These are phyloP conservation scores for Andricus grossulariae DNA, from an alignment of 1,140 invertebrate species.

Conservation along the genomic window DNA sequence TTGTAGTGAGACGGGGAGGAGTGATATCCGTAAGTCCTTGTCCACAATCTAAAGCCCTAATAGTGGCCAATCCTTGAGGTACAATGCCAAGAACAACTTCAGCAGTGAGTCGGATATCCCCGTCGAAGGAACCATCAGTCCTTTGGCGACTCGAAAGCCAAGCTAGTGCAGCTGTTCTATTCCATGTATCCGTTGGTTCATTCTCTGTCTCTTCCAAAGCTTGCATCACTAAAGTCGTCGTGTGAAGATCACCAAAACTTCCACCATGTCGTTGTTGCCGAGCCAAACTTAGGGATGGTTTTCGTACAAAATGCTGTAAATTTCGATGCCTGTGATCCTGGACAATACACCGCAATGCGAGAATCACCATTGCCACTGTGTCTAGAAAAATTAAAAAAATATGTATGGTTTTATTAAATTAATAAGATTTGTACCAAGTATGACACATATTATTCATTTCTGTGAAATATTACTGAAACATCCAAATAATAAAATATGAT, in stretches of 20 bases:
- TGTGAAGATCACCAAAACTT: slow-evolving; percentile 88
- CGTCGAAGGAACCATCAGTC: slow-evolving; percentile 86
- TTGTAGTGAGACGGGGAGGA: slow-evolving; percentile 59
- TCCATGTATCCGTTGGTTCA: slow-evolving; percentile 82
- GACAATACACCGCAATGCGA: slow-evolving; percentile 89
- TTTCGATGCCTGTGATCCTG: slow-evolving; percentile 88
- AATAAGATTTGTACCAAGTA: neutral
- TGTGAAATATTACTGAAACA: too few relatives aligned
- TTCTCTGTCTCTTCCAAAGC: slow-evolving; percentile 84
- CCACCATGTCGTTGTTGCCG: slow-evolving; percentile 86
- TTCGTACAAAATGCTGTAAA: slow-evolving; percentile 84
- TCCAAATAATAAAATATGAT: too few relatives aligned
- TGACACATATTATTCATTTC: neutral
- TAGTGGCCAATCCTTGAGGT: slow-evolving; percentile 80
- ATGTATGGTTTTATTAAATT: neutral
- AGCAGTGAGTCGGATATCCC: slow-evolving; percentile 83
- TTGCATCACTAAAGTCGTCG: slow-evolving; percentile 87
- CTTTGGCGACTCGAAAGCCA: slow-evolving; percentile 85
- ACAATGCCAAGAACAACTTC: slow-evolving; percentile 85
- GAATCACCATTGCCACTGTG: slow-evolving; percentile 88
- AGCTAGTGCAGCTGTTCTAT: slow-evolving; percentile 83
- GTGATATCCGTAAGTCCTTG: slow-evolving; percentile 71
- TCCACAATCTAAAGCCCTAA: slow-evolving; percentile 82
- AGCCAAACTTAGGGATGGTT: slow-evolving; percentile 85
- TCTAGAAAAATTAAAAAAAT: slow-evolving; percentile 74